Base-by-base conservation (phyloP, 2,888 invertebrate species). In the Halictus quadricinctus region DNA sequence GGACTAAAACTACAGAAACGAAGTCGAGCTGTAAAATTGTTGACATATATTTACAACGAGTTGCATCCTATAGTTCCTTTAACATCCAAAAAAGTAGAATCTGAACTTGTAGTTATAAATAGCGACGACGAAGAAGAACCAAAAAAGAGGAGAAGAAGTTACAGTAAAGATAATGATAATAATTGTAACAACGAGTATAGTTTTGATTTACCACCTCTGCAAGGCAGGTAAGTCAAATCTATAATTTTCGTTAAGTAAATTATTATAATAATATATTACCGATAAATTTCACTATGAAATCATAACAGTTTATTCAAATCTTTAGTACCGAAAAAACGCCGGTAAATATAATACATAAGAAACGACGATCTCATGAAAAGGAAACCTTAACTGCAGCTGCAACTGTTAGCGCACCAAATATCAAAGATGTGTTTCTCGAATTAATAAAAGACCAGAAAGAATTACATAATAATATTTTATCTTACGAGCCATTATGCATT, bases 41-140 rank as follows among this genome's bases (percentile, higher is more conserved):
- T 96, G 78, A 94, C 95, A 69, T 95, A 96, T 83, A 95, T 96
- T 88, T 96, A 96, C 90, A 94, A 95, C n/a, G 94, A 95, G 88
- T 94, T 95, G 46, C 96, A 96, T 92, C 95, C 95, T 72, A 83
- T 90, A 46, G 88, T 93, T n/a, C 54, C 81, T 77, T 64, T 15
- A 78, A n/a, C 46, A 41, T 74, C 83, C 41, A 66, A 50, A 8
- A 48, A 21, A 1, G 5, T 25, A 73, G 50, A 72, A 72, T 58
- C 79, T 1, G 60, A 80, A 60, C n/a, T 72, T 36, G 60, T 80
- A 64, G 43, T 74, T 70, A 72, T 83, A 76, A 81, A 36, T 54
- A 89, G 87, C 5, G 88, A 88, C n/a, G 84, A 85, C 29, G 80
- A 86, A 1, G 81, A 86, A 2, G 85, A 87, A 29, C 72, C 89